These are phyloP conservation scores for Carassius carassius DNA, from an alignment of 2,113 vertebrate species.

Conservation along the genomic window DNA sequence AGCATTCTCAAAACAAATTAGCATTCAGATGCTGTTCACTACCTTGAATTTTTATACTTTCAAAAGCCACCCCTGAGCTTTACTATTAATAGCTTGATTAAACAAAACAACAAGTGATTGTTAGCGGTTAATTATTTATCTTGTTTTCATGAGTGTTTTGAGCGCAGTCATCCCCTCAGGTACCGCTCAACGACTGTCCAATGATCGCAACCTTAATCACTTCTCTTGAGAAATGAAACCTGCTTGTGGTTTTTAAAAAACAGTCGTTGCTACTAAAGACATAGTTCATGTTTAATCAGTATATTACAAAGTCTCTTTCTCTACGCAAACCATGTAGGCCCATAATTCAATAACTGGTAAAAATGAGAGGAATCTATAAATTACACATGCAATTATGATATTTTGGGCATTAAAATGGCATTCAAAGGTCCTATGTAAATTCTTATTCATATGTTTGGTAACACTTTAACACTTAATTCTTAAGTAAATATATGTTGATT, in stretches of 20 bases:
- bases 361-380: neutral
- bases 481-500: neutral
- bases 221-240: slow-evolving; percentile 32
- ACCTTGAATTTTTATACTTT: neutral
- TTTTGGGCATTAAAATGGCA: neutral
- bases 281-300: neutral
- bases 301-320: too few species aligned
- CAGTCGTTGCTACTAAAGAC: neutral
- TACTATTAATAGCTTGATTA: slow-evolving; percentile 20
- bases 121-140: slow-evolving; percentile 39
- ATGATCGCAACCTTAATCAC: slow-evolving; percentile 14
- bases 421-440: neutral
- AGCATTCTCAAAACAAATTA: neutral
- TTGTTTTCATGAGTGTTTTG: slow-evolving; percentile 29
- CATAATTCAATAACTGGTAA: neutral
- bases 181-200: neutral
- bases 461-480: neutral
- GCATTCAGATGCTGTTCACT: slow-evolving; percentile 5
- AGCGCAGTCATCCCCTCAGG: neutral
- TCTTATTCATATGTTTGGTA: too few species aligned
- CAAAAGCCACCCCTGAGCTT: slow-evolving; percentile 22
- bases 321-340: neutral
- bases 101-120: slow-evolving; percentile 20
- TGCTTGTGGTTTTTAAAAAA: neutral
- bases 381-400: neutral